Percentiles rank a stretch among this genome's conserved stretches.
phyloP scores from a whole-genome alignment of 2,113 vertebrate species.

The Daphoenositta chrysoptera region DNA sequence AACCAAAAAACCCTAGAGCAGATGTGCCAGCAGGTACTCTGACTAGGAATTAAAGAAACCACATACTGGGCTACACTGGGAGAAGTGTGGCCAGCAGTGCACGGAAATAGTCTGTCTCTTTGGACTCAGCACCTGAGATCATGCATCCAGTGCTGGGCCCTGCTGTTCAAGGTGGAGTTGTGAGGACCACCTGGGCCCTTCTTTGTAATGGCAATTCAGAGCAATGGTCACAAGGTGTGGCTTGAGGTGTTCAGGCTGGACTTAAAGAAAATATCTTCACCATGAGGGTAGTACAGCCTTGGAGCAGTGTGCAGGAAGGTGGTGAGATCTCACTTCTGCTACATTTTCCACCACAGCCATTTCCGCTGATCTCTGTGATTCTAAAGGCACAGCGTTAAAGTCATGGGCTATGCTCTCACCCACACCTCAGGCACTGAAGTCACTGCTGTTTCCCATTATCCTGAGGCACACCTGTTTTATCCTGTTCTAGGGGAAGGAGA shows the following conservation, averaged over 20 bases:
- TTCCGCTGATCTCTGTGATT: background rate
- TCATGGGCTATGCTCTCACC: background rate
- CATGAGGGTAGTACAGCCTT: background rate
- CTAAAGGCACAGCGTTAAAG: background rate
- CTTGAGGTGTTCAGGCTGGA: background rate
- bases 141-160: background rate
- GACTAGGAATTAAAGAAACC: background rate
- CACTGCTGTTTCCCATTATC: background rate
- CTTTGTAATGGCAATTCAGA: background rate
- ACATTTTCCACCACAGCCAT: background rate
- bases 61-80: background rate
- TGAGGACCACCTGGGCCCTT: background rate
- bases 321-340: background rate
- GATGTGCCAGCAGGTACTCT: background rate
- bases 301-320: background rate
- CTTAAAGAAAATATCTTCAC: background rate
- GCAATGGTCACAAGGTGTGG: background rate
- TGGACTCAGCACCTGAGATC: background rate
- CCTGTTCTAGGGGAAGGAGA: background rate
- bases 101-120: background rate
- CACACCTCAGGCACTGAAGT: background rate
- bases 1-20: too few relatives aligned
- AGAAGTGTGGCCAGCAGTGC: background rate
- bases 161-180: background rate
- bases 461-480: background rate